Evolutionary conservation across 1,140 invertebrate genomes (phyloP).

Genomic region (Delia radicum): DNA sequence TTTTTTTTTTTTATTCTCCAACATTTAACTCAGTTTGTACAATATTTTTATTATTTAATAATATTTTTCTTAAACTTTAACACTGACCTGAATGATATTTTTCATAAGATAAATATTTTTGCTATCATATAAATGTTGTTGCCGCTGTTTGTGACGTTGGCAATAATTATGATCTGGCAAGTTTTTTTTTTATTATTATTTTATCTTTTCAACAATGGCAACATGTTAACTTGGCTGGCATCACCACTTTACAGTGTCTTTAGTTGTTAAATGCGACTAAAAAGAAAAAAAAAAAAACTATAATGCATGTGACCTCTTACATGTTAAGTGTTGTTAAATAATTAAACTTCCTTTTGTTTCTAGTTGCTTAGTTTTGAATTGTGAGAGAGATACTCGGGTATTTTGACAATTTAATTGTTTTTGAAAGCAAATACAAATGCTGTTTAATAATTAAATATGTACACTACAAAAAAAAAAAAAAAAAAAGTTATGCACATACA

Average conservation of each 20-base stretch:
- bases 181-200: neutral
- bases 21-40: neutral
- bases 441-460: neutral
- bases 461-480: neutral
- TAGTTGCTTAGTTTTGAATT: neutral
- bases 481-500: neutral
- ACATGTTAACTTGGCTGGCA: neutral
- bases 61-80: neutral
- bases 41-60: neutral
- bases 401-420: constrained; percentile 1
- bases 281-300: too few relatives aligned
- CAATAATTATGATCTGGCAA: neutral
- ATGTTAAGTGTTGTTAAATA: neutral
- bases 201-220: neutral
- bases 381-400: neutral
- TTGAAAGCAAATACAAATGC: neutral
- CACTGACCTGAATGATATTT: constrained; percentile 4
- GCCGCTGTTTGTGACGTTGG: neutral
- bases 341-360: neutral
- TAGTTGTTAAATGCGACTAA: neutral
- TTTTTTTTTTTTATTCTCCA: too few relatives aligned
- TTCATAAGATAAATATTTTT: neutral
- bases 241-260: neutral
- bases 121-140: neutral
- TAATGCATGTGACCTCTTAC: neutral